A percentile compares a stretch with the other conserved stretches of the same genome.
These are phyloP conservation scores for Lutjanus campechanus DNA, from an alignment of 2,797 vertebrate genomes.

Conservation along the genomic window DNA sequence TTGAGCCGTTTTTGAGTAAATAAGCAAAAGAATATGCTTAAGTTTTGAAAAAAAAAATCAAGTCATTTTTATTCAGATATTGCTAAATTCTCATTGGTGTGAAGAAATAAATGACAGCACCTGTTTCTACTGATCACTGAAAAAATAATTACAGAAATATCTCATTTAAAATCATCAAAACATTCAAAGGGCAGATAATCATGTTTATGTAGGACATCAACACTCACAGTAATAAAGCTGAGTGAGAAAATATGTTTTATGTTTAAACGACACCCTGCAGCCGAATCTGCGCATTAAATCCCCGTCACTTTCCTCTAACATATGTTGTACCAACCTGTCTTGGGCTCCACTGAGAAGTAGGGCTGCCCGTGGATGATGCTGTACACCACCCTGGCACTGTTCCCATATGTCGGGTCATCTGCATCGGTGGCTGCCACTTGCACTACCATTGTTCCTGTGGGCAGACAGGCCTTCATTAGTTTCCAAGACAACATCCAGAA, in stretches of 20 bases:
- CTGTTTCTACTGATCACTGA: no score
- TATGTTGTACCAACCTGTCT: slow-evolving; percentile 88
- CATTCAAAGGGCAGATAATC: no score
- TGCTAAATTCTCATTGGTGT: no score
- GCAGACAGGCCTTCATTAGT: slow-evolving; percentile 73
- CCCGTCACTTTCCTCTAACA: background rate
- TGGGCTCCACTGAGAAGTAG: slow-evolving; percentile 98
- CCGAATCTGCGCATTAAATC: background rate
- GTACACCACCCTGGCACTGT: slow-evolving; percentile 96
- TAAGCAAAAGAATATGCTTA: no score
- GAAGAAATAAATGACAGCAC: no score
- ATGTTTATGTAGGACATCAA: background rate
- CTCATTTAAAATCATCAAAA: background rate
- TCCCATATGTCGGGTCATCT: slow-evolving; percentile 96
- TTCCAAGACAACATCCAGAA: slow-evolving; percentile 70
- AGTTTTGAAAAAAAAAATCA: no score
- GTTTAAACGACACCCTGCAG: background rate
- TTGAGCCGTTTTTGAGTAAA: no score
- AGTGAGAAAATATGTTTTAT: background rate
- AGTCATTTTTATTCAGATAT: no score
- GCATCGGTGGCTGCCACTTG: slow-evolving; percentile 97
- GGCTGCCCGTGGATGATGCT: slow-evolving; percentile 97
- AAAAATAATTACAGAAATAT: no score
- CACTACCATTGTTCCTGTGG: slow-evolving; percentile 94
- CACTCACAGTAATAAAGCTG: background rate